Conservation (phyloP, 2,797 vertebrate species). For the Ptychadena robeensis region DNA sequence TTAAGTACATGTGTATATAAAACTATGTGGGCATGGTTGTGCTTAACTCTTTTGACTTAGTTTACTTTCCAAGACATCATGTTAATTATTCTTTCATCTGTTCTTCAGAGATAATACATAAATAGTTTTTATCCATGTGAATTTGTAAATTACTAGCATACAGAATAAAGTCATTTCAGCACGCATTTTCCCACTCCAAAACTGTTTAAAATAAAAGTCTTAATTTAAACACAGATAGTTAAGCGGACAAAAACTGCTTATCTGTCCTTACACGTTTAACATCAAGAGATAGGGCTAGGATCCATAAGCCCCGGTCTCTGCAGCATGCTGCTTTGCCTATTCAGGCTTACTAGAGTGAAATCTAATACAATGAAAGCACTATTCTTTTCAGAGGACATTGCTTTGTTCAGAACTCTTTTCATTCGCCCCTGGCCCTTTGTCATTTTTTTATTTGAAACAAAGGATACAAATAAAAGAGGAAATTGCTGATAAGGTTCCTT, state of each 20-base stretch:
- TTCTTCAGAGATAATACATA: background rate
- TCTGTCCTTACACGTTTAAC: background rate
- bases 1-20: too few species aligned
- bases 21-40: too few species aligned
- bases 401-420: conserved; percentile 60
- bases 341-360: conserved; percentile 43
- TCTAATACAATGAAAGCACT: conserved; percentile 47
- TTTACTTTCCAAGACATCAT: too few species aligned
- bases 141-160: background rate
- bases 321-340: conserved; percentile 29
- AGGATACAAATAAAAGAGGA: conserved; percentile 61
- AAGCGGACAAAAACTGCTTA: conserved; percentile 5
- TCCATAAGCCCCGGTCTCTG: conserved; percentile 9
- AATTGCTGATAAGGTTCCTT: conserved; percentile 50
- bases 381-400: conserved; percentile 59
- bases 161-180: background rate
- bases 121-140: background rate
- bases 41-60: too few species aligned
- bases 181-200: background rate
- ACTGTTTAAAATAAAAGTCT: background rate
- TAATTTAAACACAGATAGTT: conserved; percentile 1
- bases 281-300: conserved; percentile 4
- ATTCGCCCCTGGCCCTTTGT: conserved; percentile 54
- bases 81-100: background rate
- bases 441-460: conserved; percentile 48